Evolutionary conservation across 2,888 invertebrate species (phyloP).

Genomic region (Phymatocera aterrima): DNA sequence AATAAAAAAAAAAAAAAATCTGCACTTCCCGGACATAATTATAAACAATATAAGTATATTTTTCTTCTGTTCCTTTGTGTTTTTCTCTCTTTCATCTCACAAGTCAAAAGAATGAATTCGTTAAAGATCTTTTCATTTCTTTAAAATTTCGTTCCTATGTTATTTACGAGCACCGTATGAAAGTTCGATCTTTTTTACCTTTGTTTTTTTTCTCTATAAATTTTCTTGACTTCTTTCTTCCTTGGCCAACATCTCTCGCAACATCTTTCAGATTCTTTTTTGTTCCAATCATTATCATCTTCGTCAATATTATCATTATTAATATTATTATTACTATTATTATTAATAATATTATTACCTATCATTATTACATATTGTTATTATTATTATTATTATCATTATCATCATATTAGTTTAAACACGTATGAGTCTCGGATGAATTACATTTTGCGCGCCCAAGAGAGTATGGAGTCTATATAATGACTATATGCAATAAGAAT

Average conservation of each 20-base stretch:
- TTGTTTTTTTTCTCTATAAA: neutral
- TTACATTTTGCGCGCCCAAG: neutral
- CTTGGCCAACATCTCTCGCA: slow-evolving; percentile 3
- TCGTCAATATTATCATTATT: too few species aligned
- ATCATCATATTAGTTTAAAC: neutral
- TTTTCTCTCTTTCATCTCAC: slow-evolving; percentile 44
- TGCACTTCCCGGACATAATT: slow-evolving; percentile 7
- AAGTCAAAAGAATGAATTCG: slow-evolving; percentile 32
- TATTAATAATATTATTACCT: too few species aligned
- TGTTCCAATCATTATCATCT: neutral
- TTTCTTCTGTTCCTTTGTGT: slow-evolving; percentile 42
- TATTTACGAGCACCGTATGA: slow-evolving; percentile 16
- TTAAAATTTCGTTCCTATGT: too few species aligned
- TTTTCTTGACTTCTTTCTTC: neutral
- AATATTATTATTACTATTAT: too few species aligned
- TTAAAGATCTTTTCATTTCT: neutral
- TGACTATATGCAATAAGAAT: neutral
- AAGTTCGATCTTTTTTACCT: neutral
- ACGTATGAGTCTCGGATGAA: slow-evolving; percentile 10
- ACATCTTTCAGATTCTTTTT: neutral
- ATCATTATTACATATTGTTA: too few species aligned
- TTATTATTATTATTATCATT: too few species aligned
- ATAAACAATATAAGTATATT: slow-evolving; percentile 30
- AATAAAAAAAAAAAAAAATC: slow-evolving; percentile 20
- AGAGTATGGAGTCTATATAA: neutral